Percentiles rank a stretch among this genome's conserved stretches.
Conservation (phyloP, 2,797 vertebrate genomes). For the Hydrophis major region DNA sequence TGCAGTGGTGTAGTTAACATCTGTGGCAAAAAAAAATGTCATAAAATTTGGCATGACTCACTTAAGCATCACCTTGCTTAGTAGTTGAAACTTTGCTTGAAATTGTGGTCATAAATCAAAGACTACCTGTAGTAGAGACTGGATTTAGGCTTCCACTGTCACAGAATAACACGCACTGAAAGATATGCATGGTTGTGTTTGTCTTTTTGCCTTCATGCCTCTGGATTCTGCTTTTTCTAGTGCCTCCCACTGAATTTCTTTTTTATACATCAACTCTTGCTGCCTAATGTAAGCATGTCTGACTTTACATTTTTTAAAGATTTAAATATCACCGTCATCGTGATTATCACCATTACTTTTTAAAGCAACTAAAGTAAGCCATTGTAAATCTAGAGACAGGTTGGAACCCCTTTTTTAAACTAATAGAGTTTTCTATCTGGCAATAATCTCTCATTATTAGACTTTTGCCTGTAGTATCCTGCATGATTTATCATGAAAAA, state of each 20-base stretch:
- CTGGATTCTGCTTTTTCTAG: slow-evolving; percentile 12
- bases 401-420: slow-evolving; percentile 35
- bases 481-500: not conserved
- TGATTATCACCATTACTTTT: slow-evolving; percentile 7
- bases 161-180: not conserved
- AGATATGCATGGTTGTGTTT: not conserved
- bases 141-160: slow-evolving; percentile 4
- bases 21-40: not conserved
- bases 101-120: not conserved
- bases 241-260: not conserved
- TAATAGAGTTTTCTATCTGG: slow-evolving; percentile 21
- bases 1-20: too few species aligned
- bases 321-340: not conserved
- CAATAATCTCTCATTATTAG: slow-evolving; percentile 28
- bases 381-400: slow-evolving; percentile 12
- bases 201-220: not conserved
- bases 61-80: not conserved
- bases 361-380: slow-evolving; percentile 15
- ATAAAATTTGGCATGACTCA: not conserved
- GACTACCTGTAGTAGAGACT: not conserved
- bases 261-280: slow-evolving; percentile 14
- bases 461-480: not conserved
- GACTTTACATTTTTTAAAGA: not conserved
- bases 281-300: slow-evolving; percentile 12
- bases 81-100: not conserved